Evolutionary conservation across 1,140 invertebrate genomes (phyloP), one percentile per base, ranked within the genome.

Genomic region (Magallana gigas): DNA sequence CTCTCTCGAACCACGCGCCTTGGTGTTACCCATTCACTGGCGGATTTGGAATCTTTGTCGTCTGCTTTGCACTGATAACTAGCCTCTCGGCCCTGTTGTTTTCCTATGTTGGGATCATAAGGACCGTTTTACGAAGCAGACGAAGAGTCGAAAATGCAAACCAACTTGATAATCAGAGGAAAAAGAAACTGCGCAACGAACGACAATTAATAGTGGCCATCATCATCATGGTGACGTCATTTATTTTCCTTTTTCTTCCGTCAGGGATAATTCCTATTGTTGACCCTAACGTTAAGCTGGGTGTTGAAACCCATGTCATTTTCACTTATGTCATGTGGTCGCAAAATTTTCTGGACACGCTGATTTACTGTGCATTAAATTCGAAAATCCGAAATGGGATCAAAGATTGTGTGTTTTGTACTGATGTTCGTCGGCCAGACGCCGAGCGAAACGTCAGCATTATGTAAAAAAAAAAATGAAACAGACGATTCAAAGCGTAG

Each of bases 281-380:
- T 23, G 81, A 83, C 16, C 81, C 81, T 6, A 29, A 57, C 16
- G 7, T 57, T 14, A 83, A 57, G 8, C 48, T 83, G 8, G 57
- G 81, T 23, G 81, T 83, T 11, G 16, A 56, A 57, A 11, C 57
- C 16, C 81, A 83, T 58, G 48, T 83, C 36, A 57, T 57, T 83
- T 83, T 83, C 16, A 83, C 48, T 83, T 83, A 83, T 23, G 57
- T 83, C 48, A 9, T 57, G 48, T 83, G 81, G 81, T 57, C 81
- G 8, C 81, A 83, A 57, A 57, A 58, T 57, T 11, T 83, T 11
- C 9, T 83, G 16, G 57, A 83, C 14, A 83, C 81, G 18, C 57
- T 83, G 9, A 58, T 83, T 16, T 83, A 57, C 18, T 83, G 23
- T 4, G 36, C 36, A 29, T 76, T 29, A 5, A 18, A 76, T 76